Evolutionary conservation across 2,797 vertebrate genomes (phyloP), one percentile per base, ranked within the genome.

Genomic region (Rhadinocentrus ornatus): DNA sequence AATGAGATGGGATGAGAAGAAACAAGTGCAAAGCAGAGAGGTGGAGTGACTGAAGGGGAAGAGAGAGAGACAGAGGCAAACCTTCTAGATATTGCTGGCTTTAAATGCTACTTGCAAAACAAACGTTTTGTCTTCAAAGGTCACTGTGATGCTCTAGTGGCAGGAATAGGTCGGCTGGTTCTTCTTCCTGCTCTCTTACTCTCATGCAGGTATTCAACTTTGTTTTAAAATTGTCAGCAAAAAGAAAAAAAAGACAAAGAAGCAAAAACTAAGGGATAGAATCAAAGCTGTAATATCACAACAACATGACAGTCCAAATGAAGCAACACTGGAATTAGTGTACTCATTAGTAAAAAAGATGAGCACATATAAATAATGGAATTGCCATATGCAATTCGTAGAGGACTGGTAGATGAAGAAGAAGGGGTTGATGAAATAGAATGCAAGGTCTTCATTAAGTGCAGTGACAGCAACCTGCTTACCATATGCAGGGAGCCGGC

Each of bases 401-500:
- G 64, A 39, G 59, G 63, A 62, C 63, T 70, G n/a, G 75, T 32
- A 46, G 73, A 71, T 5, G 54, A 75, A 78, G 82, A 84, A 84
- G 81, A 84, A 89, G 81, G 78, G 76, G 88, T 93, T 92, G 91
- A 92, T 90, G 91, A 90, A 92, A 93, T 86, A 77, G 84, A 88
- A 88, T 86, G 91, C 84, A 93, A 93, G 89, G 82, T 88, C 84
- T 91, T 93, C 87, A 88, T 92, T 89, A 92, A 89, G 79, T 24
- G 6, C 68, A 70, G 69, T 83, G 87, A 87, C 86, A 82, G 84
- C 78, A 87, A 87, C 88, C 83, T 87, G 82, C 77, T 81, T 68
- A 71, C 7, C 22, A 68, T 86, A 82, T 63, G 66, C 63, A 20
- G 74, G 75, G 83, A 88, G 79, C 71, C 32, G 70, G 20, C 16